Evolutionary conservation across 2,113 vertebrate species (phyloP), one percentile per base, ranked within the genome.

Genomic region (Morone saxatilis): DNA sequence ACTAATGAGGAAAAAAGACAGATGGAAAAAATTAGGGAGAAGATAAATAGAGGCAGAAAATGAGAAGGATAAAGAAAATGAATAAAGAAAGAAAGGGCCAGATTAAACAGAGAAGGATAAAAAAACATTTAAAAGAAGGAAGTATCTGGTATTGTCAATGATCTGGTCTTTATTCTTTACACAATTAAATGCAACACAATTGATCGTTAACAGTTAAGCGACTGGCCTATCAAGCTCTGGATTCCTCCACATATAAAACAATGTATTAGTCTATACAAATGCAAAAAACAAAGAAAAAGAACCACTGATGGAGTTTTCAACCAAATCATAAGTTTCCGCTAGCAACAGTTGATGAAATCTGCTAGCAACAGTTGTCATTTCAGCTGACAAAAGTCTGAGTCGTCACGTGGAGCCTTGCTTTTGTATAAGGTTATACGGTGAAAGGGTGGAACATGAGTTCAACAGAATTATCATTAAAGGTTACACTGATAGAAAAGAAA

Each of bases 1-100:
- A 86, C 17, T 40, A 31, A 80, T 48, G 63, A 86, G 40, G 70
- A 47, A 31, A 57, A 57, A 78, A 41, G 6, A 45, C 9, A 67
- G 22, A 74, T 7, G 14, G 25, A 22, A 25, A 63, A 60, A 63
- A 74, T 41, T 13, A 51, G 63, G 19, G 60, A 14, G 12, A 9
- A 71, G 56, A 76, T 47, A 53, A 53, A 51, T 25, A 25, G 36
- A 61, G 13, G 16, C 1, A 80, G 69, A 45, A 59, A 72, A 51
- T 2, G 43, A 61, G 5, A 25, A 13, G 3, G n/a, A 6, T 36
- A 10, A 59, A 60, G 22, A 51, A 72, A 61, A 82, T 1, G 6
- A 59, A 40, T 10, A 14, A 38, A 67, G 3, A 53, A 20, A 54
- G 25, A 66, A 9, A 47, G 1, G 0, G 14, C 50, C 19, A 57